These are phyloP conservation scores for Acipenser ruthenus DNA, from an alignment of 2,797 vertebrate species.

Conservation along the genomic window DNA sequence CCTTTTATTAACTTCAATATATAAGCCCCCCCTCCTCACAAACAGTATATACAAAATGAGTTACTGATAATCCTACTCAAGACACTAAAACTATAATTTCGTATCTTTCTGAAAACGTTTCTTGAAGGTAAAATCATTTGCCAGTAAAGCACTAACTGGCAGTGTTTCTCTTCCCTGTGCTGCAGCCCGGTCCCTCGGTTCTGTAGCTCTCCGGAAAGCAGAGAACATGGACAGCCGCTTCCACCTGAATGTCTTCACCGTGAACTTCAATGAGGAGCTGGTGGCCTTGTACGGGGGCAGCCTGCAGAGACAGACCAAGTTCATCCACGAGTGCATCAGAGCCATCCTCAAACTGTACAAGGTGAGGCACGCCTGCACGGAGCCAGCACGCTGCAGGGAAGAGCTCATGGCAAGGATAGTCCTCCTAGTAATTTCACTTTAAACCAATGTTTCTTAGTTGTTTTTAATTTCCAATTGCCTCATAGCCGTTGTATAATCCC, in stretches of 20 bases:
- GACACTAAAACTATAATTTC: no score
- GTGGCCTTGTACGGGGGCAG: slow-evolving; percentile 93
- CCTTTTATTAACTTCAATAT: no score
- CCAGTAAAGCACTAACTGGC: not conserved
- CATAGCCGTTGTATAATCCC: no score
- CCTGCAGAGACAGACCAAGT: slow-evolving; percentile 78
- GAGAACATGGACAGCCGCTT: slow-evolving; percentile 74
- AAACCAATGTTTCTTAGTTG: no score
- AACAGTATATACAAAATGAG: no score
- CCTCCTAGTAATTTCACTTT: not conserved
- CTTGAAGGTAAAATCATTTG: slow-evolving; percentile 14
- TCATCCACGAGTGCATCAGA: slow-evolving; percentile 90
- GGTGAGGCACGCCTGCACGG: slow-evolving; percentile 48
- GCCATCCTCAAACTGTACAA: slow-evolving; percentile 86
- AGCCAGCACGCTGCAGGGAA: not conserved
- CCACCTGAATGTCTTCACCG: slow-evolving; percentile 90
- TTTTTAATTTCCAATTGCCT: no score
- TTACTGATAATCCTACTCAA: no score
- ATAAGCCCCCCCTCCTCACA: not conserved
- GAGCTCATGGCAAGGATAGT: not conserved
- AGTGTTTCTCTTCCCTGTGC: slow-evolving; percentile 10
- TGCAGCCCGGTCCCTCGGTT: slow-evolving; percentile 86
- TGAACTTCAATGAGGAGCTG: slow-evolving; percentile 94
- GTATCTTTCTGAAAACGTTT: not conserved
- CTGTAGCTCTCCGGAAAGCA: slow-evolving; percentile 88